phyloP scores from a whole-genome alignment of 35 echinoderm and acorn worm genomes.

The Apostichopus californicus region DNA sequence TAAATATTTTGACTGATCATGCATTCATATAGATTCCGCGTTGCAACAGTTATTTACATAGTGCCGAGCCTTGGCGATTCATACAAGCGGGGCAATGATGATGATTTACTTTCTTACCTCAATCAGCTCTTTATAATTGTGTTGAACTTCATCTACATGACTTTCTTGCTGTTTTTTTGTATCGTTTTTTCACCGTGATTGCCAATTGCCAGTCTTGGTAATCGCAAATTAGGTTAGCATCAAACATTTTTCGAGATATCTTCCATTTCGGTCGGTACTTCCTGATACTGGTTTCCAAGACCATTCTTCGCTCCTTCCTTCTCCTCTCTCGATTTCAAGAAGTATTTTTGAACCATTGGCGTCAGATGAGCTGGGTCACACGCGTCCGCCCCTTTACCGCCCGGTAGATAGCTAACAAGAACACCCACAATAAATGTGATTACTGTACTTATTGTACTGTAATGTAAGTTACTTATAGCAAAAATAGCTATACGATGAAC shows the following conservation, averaged over 20 bases:
- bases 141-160: too few relatives aligned
- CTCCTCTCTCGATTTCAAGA: neutral
- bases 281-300: neutral
- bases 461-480: constrained; percentile 49
- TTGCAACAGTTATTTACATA: too few relatives aligned
- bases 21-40: too few relatives aligned
- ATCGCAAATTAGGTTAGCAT: too few relatives aligned
- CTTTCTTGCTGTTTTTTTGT: too few relatives aligned
- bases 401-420: constrained; percentile 27
- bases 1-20: too few relatives aligned
- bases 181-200: too few relatives aligned
- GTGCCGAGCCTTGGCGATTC: too few relatives aligned
- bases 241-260: neutral
- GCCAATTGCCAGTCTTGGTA: too few relatives aligned
- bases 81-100: too few relatives aligned
- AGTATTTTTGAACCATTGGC: constrained; percentile 39
- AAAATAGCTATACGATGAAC: neutral
- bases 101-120: too few relatives aligned
- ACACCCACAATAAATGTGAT: constrained; percentile 25
- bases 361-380: constrained; percentile 11
- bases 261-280: constrained; percentile 7
- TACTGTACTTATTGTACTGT: constrained; percentile 26
- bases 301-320: neutral
- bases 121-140: too few relatives aligned
- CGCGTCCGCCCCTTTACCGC: neutral